Conservation (phyloP, 2,797 vertebrate species). For the Rhynchotus rufescens region DNA sequence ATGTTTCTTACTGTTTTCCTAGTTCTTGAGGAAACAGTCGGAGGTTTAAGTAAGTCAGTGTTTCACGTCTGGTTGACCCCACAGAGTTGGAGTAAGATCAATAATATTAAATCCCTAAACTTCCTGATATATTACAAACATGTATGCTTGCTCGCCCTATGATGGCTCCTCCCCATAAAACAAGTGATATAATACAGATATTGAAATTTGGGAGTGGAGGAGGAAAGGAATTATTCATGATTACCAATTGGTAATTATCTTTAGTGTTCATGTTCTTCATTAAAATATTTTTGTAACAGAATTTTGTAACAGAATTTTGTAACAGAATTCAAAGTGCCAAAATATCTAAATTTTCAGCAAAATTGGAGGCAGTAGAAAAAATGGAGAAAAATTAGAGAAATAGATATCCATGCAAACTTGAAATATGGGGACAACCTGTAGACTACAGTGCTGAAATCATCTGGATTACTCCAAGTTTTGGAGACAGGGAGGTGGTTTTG, state of each 20-base stretch:
- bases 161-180: not conserved
- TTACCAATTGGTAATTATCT: not conserved
- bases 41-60: not conserved
- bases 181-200: not conserved
- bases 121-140: not conserved
- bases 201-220: not conserved
- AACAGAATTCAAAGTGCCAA: not conserved
- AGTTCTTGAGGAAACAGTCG: not conserved
- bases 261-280: not conserved
- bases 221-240: not conserved
- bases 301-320: too few relatives aligned
- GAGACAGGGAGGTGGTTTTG: not conserved
- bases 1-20: not conserved
- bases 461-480: rapidly evolving
- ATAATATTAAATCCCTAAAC: not conserved
- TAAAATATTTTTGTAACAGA: too few relatives aligned
- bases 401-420: not conserved
- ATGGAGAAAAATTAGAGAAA: too few relatives aligned
- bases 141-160: not conserved
- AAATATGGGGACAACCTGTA: not conserved
- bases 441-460: not conserved
- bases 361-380: not conserved
- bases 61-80: not conserved
- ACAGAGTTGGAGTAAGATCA: not conserved
- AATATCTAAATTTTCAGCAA: not conserved